A percentile compares a stretch with the other conserved stretches of the same genome.
Conservation (phyloP, 2,888 invertebrate genomes). For the Habrosyne pyritoides region DNA sequence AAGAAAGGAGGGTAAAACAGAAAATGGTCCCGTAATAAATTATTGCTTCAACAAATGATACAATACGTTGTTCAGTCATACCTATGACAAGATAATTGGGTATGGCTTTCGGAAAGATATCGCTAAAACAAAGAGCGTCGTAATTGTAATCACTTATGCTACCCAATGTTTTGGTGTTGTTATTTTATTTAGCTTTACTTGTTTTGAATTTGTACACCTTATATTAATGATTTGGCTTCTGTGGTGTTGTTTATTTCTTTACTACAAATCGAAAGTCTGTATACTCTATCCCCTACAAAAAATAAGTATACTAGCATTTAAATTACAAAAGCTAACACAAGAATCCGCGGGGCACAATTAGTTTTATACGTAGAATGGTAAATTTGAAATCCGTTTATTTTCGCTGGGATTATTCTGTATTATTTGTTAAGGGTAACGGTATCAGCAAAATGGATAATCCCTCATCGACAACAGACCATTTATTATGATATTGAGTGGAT, state of each 20-base stretch:
- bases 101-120: too few species aligned
- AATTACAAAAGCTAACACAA: background rate
- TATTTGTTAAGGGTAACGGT: constrained; percentile 6
- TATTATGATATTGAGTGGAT: constrained; percentile 10
- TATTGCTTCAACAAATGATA: too few species aligned
- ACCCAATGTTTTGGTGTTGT: too few species aligned
- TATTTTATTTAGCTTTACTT: too few species aligned
- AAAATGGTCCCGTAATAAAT: background rate
- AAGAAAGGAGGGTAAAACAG: background rate
- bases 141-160: too few species aligned
- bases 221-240: too few species aligned
- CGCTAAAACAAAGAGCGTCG: too few species aligned
- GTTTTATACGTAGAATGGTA: background rate
- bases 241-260: too few species aligned
- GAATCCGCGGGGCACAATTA: background rate
- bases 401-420: constrained; percentile 4
- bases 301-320: background rate
- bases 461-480: constrained; percentile 6
- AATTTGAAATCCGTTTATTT: background rate
- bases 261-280: too few species aligned
- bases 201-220: too few species aligned
- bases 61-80: too few species aligned
- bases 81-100: too few species aligned
- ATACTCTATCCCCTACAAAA: background rate
- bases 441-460: constrained; percentile 7